A percentile compares a stretch with the other conserved stretches of the same genome.
Conservation (phyloP, 1,140 invertebrate species). For the Diachasmimorpha longicaudata region DNA sequence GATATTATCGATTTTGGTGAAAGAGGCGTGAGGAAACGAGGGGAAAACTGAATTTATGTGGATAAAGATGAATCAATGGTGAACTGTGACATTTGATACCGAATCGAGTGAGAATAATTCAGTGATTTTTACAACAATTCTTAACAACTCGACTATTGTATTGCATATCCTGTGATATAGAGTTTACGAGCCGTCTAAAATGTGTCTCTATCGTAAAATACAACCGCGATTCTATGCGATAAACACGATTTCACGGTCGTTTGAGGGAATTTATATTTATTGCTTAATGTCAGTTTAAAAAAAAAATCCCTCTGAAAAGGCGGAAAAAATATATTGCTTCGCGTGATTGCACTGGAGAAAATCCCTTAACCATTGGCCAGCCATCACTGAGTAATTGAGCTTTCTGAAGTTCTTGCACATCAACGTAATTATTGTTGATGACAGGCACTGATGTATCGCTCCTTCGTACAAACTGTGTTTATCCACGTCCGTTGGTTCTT, state of each 20-base stretch:
- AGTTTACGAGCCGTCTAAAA: not conserved
- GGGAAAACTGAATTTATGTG: not conserved
- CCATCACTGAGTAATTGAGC: not conserved
- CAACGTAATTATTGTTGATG: conserved; percentile 49
- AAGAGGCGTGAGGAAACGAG: not conserved
- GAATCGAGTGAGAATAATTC: not conserved
- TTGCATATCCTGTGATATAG: not conserved
- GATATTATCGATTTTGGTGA: not conserved
- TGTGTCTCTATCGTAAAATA: not conserved
- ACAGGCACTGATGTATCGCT: conserved; percentile 44
- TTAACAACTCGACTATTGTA: not conserved
- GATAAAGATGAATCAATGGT: not conserved
- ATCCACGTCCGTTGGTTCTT: conserved; percentile 32
- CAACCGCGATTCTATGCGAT: not conserved
- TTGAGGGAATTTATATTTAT: not conserved
- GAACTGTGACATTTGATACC: not conserved
- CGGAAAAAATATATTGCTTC: not conserved
- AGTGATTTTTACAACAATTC: not conserved
- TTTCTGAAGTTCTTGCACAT: conserved; percentile 33
- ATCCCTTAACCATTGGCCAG: not conserved
- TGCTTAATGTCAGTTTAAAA: not conserved
- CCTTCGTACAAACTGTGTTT: conserved; percentile 33
- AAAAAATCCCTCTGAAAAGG: not conserved
- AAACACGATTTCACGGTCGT: not conserved
- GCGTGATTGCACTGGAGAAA: not conserved